These are phyloP conservation scores for Drosophila orosa DNA, from an alignment of 1,140 invertebrate species.

Conservation along the genomic window DNA sequence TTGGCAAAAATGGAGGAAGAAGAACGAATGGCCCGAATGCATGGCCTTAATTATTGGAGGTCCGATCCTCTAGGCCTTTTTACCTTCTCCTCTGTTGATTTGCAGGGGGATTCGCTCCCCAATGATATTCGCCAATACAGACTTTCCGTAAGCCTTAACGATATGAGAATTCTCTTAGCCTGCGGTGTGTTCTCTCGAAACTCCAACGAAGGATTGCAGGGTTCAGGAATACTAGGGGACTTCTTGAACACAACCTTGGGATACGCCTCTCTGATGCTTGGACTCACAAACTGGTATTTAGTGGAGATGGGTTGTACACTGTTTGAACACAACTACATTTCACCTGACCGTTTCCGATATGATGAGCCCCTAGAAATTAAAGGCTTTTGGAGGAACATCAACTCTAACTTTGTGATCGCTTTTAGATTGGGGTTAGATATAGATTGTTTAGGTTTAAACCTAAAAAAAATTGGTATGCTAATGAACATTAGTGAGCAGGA, in stretches of 20 bases:
- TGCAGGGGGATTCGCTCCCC: background rate
- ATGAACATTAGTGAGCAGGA: background rate
- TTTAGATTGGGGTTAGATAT: no score
- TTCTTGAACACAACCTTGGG: background rate
- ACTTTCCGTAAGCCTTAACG: background rate
- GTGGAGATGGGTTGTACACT: background rate
- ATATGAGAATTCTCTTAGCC: background rate
- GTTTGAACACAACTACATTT: background rate
- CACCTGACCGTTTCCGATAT: background rate
- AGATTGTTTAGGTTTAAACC: no score
- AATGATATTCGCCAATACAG: background rate
- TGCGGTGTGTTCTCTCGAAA: background rate
- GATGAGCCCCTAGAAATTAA: background rate
- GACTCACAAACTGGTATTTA: conserved; percentile 2
- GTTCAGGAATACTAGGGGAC: background rate
- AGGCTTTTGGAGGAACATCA: background rate
- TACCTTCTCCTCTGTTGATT: background rate
- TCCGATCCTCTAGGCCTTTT: conserved; percentile 1
- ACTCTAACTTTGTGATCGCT: background rate
- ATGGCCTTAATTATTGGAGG: background rate
- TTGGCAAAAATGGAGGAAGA: background rate
- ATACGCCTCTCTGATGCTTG: conserved; percentile 1
- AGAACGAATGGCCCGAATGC: background rate
- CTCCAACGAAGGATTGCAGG: background rate
- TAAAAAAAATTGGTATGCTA: background rate